These are phyloP conservation scores for Glaucidium brasilianum DNA, from an alignment of 2,113 vertebrate genomes.

Conservation along the genomic window DNA sequence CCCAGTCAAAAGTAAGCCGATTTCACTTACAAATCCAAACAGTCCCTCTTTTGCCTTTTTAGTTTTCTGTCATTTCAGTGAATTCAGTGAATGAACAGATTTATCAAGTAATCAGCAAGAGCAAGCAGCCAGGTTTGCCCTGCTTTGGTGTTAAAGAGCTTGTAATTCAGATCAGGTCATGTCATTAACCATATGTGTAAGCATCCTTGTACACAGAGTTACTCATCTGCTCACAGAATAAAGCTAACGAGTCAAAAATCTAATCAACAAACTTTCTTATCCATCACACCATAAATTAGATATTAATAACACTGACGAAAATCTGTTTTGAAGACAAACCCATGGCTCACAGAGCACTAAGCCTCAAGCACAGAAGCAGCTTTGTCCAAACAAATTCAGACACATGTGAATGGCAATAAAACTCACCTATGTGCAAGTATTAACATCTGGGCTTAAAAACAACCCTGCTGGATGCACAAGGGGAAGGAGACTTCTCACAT, in stretches of 20 bases:
- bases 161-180: neutral
- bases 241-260: neutral
- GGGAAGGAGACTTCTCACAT: neutral
- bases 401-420: neutral
- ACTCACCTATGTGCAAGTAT: neutral
- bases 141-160: neutral
- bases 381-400: neutral
- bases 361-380: neutral
- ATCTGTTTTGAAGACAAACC: neutral
- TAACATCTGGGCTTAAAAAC: conserved; percentile 30
- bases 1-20: neutral
- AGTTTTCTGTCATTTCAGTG: neutral
- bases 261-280: neutral
- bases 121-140: neutral
- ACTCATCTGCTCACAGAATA: neutral
- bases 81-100: neutral
- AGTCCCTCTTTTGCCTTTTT: neutral
- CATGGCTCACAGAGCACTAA: neutral
- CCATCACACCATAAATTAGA: neutral
- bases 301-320: neutral
- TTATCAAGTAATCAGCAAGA: neutral
- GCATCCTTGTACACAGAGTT: neutral
- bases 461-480: neutral
- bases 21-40: neutral
- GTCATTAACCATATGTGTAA: neutral